Evolutionary conservation across 2,113 vertebrate genomes (phyloP), one percentile per base, ranked within the genome.

Genomic region (Siniperca knerii): DNA sequence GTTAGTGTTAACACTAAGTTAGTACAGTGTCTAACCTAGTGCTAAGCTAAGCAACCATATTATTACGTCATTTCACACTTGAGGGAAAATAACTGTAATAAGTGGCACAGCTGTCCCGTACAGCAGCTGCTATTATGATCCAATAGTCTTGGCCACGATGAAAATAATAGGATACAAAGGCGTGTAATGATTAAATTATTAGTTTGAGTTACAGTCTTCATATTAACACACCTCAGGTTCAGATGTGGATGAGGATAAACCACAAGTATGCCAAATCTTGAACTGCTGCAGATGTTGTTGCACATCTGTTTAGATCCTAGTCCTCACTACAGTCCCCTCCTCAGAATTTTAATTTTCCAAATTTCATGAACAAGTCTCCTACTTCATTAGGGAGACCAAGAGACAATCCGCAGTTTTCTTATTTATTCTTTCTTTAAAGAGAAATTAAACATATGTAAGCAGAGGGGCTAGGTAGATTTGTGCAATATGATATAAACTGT

Each of bases 41-140:
- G 68, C 52, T 73, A 78, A 23, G 66, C 60, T 54, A 57, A 85
- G 11, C 65, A 62, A 46, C 0, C 44, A 9, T 29, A 25, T 8
- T 3, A 76, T 79, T 52, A 88, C 87, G 86, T 83, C 62, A 88
- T 88, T 73, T 89, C 12, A 79, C 11, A 35, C 37, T 12, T 33
- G 35, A 21, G 8, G 1, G n/a, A 25, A 64, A 60, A 15, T n/a
- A 11, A 0, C 9, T 58, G 18, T 37, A 4, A 40, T 10, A 15
- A n/a, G 23, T 48, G 55, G 4, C 20, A 44, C 42, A 62, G n/a
- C n/a, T 70, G 21, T 20, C 16, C 12, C 18, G 44, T 5, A 15
- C n/a, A 64, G 0, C 25, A 44, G 13, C 83, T 65, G 20, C 15
- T 61, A 18, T 23, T 4, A 12, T 70, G 52, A 58, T 8, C 11